Evolutionary conservation across 2,113 vertebrate genomes (phyloP), one percentile per base, ranked within the genome.

Genomic region (Macquaria ambigua): DNA sequence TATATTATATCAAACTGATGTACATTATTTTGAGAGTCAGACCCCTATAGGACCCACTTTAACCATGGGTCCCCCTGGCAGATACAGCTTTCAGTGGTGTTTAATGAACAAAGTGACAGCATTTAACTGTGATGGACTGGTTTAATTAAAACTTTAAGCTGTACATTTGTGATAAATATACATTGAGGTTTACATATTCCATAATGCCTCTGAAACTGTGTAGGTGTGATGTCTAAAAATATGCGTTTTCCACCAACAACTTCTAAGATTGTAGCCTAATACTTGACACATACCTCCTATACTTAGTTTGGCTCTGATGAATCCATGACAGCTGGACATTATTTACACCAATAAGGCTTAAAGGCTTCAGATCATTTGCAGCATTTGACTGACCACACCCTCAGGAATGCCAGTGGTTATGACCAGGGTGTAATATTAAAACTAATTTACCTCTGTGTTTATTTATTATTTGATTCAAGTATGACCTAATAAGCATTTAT

Each of bases 371-470:
- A 79, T 68, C 56, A 18, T 80, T 87, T 84, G 85, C 83, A 86
- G 80, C 46, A 77, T 85, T 70, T 77, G 53, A 77, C 70, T 86
- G 88, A 64, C 93, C 90, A 90, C 91, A 84, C 89, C 92, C 91
- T 84, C 70, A 74, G 31, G 28, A 79, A 77, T 53, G 25, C 28
- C 43, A 39, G 23, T 55, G 8, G 11, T 69, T 67, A 68, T 16
- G 46, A 84, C 50, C 37, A 73, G 50, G 10, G 12, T 77, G 16
- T 18, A 3, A 62, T 10, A 43, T 4, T 21, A 21, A 10, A 58
- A 59, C 31, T 28, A 4, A 41, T 34, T 70, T 37, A 3, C 43
- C 43, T 61, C 3, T 63, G 31, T 66, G 4, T 43, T 81, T 81
- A 31, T 71, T 75, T 15, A 71, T 41, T 18, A 3, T 70, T 41